phyloP scores from a whole-genome alignment of 2,113 vertebrate genomes.

The Psammodynastes pulverulentus region DNA sequence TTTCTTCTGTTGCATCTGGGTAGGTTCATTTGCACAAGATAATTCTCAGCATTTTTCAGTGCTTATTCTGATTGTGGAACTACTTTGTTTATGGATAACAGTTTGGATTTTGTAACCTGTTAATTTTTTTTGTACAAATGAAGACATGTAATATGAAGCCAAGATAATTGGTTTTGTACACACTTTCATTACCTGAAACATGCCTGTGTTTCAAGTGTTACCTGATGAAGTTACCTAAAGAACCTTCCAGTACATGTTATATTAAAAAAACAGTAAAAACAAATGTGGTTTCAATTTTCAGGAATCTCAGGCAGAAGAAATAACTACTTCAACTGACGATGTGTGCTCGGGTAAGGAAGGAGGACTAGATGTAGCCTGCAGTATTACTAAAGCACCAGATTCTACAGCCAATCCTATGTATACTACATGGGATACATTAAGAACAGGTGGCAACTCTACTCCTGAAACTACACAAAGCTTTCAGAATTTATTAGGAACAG shows the following conservation, averaged over 20 bases:
- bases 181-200: background rate
- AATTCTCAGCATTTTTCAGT: background rate
- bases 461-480: background rate
- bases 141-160: background rate
- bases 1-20: background rate
- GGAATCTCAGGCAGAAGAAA: constrained; percentile 50
- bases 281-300: constrained; percentile 25
- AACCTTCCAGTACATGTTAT: background rate
- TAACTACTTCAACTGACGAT: constrained; percentile 43
- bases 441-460: constrained; percentile 42
- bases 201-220: background rate
- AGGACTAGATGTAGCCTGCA: background rate
- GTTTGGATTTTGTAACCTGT: background rate
- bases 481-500: constrained; percentile 32
- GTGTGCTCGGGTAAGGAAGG: constrained; percentile 23
- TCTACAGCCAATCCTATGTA: constrained; percentile 34
- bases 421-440: constrained; percentile 30
- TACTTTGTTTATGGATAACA: background rate
- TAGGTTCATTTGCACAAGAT: background rate
- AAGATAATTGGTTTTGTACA: background rate
- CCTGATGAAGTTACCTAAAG: background rate
- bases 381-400: constrained; percentile 50
- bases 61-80: background rate
- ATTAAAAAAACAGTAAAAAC: background rate
- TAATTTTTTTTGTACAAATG: background rate